These are phyloP conservation scores for Cichlasoma orientale DNA, from an alignment of 2,797 vertebrate species.

Conservation along the genomic window DNA sequence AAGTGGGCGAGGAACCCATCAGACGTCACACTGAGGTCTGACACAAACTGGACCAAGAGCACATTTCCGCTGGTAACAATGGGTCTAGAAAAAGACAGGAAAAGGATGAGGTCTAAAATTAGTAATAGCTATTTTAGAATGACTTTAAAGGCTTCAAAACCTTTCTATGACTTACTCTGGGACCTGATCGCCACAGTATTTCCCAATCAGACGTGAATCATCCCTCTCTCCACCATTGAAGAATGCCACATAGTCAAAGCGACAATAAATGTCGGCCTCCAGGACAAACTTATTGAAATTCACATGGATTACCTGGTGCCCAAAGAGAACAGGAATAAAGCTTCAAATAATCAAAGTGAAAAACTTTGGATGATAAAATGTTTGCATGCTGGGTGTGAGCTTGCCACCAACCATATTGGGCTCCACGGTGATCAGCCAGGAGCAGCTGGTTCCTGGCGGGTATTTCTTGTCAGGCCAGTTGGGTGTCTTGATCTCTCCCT, in stretches of 20 bases:
- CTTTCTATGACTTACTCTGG: slow-evolving; percentile 81
- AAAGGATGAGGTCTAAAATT: background rate
- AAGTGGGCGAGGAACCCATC: slow-evolving; percentile 89
- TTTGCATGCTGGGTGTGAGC: background rate
- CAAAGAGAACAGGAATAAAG: slow-evolving; percentile 29
- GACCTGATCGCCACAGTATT: slow-evolving; percentile 85
- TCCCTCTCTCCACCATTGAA: slow-evolving; percentile 87
- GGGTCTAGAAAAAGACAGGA: slow-evolving; percentile 59
- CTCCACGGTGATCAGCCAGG: slow-evolving; percentile 91
- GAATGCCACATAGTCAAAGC: slow-evolving; percentile 90
- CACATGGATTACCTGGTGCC: slow-evolving; percentile 85
- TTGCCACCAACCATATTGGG: slow-evolving; percentile 78
- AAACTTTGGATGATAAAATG: background rate
- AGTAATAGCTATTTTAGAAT: background rate
- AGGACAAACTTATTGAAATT: slow-evolving; percentile 89
- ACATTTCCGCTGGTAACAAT: slow-evolving; percentile 83
- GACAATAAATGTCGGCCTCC: slow-evolving; percentile 88
- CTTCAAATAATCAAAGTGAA: background rate
- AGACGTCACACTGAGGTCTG: slow-evolving; percentile 88
- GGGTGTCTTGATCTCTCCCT: slow-evolving; percentile 88
- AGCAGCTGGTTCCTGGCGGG: slow-evolving; percentile 89
- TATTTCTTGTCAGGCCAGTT: slow-evolving; percentile 93
- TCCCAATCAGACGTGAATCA: slow-evolving; percentile 84
- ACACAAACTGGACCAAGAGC: slow-evolving; percentile 92
- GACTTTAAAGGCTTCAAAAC: background rate